These are phyloP conservation scores for Macrobrachium nipponense DNA, from an alignment of 1,140 invertebrate species.

Conservation along the genomic window DNA sequence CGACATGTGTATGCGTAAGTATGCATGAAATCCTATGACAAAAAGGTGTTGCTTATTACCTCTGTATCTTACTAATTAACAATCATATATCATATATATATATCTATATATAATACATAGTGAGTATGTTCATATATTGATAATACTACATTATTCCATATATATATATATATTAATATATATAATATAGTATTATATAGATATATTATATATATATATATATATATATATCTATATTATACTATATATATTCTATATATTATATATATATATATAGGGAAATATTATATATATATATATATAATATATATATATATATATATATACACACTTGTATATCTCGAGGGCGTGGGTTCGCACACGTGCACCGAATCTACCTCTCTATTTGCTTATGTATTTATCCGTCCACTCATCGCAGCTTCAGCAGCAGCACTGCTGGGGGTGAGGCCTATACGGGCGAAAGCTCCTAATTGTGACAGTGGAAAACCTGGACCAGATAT, in stretches of 20 bases:
- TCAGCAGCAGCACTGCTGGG: too few species aligned
- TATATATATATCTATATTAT: background rate
- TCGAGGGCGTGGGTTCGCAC: too few species aligned
- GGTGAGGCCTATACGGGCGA: too few species aligned
- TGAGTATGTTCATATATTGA: background rate
- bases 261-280: slow-evolving; percentile 6
- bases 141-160: too few species aligned
- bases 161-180: slow-evolving; percentile 1
- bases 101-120: slow-evolving; percentile 14
- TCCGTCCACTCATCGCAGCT: background rate
- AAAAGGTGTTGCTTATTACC: too few species aligned
- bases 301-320: slow-evolving; percentile 5
- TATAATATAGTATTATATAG: background rate
- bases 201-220: background rate
- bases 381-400: background rate
- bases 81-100: background rate
- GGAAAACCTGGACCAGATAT: too few species aligned
- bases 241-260: background rate
- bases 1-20: too few species aligned
- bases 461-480: too few species aligned
- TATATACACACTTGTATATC: background rate
- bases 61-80: too few species aligned
- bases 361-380: too few species aligned
- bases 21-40: too few species aligned
- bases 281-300: slow-evolving; percentile 19